Conservation (phyloP, 2,113 vertebrate genomes). For the Blennius ocellaris region DNA sequence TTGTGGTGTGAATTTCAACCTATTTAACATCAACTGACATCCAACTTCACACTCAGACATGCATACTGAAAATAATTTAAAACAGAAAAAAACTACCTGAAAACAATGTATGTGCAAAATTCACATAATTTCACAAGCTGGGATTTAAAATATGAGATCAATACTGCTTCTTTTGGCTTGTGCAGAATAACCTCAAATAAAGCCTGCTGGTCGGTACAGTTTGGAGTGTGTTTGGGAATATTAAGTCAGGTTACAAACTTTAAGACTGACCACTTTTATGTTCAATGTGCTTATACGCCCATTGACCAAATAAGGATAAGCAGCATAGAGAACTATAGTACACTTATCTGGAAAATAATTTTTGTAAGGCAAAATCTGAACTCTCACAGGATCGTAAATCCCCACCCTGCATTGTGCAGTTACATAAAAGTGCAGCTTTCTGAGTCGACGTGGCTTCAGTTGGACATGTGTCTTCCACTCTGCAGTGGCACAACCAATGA, state of each 20-base stretch:
- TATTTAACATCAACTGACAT: slow-evolving; percentile 10
- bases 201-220: neutral
- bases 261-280: too few relatives aligned
- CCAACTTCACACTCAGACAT: slow-evolving; percentile 17
- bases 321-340: neutral
- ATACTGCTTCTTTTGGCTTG: slow-evolving; percentile 19
- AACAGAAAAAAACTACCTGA: slow-evolving; percentile 1
- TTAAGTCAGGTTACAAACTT: too few relatives aligned
- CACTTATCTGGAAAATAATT: neutral
- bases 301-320: neutral
- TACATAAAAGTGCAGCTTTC: slow-evolving; percentile 12
- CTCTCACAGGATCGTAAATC: neutral
- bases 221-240: neutral
- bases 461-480: neutral
- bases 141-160: neutral
- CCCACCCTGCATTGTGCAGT: neutral
- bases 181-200: neutral
- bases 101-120: slow-evolving; percentile 47
- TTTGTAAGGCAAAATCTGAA: neutral
- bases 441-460: neutral
- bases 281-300: too few relatives aligned
- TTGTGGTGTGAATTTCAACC: slow-evolving; percentile 1
- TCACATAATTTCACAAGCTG: slow-evolving; percentile 22
- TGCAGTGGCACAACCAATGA: neutral
- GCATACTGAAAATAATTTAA: slow-evolving; percentile 53